Base-by-base conservation (phyloP, 2,797 vertebrate species). In the Synaphobranchus kaupii region DNA sequence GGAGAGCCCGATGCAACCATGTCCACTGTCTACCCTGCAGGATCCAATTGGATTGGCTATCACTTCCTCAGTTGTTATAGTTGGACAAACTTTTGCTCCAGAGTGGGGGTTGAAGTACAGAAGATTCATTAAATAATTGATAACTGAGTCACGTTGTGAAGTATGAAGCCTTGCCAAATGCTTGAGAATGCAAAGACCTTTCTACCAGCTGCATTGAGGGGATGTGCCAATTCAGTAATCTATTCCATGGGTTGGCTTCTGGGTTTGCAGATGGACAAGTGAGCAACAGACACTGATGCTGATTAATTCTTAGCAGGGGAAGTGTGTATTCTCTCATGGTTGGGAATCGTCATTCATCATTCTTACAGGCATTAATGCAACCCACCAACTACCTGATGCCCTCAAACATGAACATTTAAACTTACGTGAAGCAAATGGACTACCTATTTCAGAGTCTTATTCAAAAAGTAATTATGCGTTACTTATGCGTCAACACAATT, bases 101-200 rank as follows among this genome's bases (percentile, higher is more conserved):
- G 12, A 34, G 28, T 71, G 68, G 68, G 31, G 68, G 68, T 31
- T 34, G n/a, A 34, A 28, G 68, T 34, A 13, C n/a, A 31, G 10
- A 28, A 71, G n/a, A 31, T 71, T 13, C 68, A 34, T 34, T 22
- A 9, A 28, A 71, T 31, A 31, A 31, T 28, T 71, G 68, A 34
- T 71, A 71, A 71, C 68, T 15, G 28, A 71, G 68, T 31, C 68
- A 71, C 68, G 28, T 34, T 71, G n/a, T 71, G 28, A 71, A 71
- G 28, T 13, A 12, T 71, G 60, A 71, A 71, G 68, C 31, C n/a
- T 71, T 71, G 68, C 68, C 68, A 71, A 71, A 28, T 34, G 68
- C 68, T 71, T 71, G 68, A 71, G 68, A 71, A 71, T 71, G 68
- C 68, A 34, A 31, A 71, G 68, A 34, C 68, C 68, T 71, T 71